These are phyloP conservation scores for Saguinus midas DNA, from an alignment of 2,113 vertebrate genomes.

Conservation along the genomic window DNA sequence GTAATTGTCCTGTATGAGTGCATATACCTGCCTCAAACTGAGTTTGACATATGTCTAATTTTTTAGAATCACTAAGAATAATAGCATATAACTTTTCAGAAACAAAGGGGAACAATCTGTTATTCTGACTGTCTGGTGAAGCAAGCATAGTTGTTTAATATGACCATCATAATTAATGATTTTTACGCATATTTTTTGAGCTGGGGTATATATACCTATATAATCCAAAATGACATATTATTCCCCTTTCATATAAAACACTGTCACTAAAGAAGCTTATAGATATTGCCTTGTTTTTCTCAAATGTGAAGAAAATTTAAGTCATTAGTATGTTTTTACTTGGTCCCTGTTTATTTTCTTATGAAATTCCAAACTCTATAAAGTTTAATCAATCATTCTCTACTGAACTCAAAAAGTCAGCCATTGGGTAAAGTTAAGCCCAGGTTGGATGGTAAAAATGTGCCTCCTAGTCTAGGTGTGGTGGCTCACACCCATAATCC, in stretches of 20 bases:
- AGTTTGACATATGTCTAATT: neutral
- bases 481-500: too few species aligned
- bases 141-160: neutral
- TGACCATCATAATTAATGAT: neutral
- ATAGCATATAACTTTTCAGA: neutral
- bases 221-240: neutral
- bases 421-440: neutral
- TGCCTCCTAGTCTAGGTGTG: too few species aligned
- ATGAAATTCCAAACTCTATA: neutral
- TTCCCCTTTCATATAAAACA: neutral
- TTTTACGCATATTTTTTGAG: constrained; percentile 29
- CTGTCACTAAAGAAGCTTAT: neutral
- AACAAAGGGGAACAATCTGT: neutral
- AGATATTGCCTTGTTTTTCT: neutral
- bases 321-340: neutral
- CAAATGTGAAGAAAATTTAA: neutral
- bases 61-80: constrained; percentile 48
- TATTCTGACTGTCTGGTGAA: neutral
- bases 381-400: neutral
- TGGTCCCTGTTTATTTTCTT: neutral
- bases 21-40: neutral
- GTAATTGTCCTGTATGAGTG: neutral
- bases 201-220: neutral
- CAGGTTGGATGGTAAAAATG: neutral
- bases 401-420: neutral